These are phyloP conservation scores for Tiliacea aurago DNA, from an alignment of 2,888 invertebrate genomes.

Conservation along the genomic window DNA sequence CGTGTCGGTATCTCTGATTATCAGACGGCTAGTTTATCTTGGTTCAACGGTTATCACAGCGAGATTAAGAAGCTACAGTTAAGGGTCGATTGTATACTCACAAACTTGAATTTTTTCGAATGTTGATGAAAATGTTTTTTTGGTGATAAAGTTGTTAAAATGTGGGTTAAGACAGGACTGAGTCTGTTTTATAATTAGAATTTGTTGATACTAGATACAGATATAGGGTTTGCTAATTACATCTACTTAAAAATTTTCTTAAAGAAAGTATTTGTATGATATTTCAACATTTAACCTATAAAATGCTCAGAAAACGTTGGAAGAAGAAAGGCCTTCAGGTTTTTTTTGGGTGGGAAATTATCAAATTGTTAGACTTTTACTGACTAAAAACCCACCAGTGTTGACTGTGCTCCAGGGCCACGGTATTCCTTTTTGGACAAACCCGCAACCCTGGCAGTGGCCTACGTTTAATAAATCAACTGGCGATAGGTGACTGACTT, in stretches of 20 bases:
- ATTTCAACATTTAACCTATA: background rate
- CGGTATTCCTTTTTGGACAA: no score
- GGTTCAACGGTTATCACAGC: constrained; percentile 70
- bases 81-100: constrained; percentile 59
- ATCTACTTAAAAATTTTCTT: background rate
- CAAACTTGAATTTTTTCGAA: constrained; percentile 38
- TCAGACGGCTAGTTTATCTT: constrained; percentile 69
- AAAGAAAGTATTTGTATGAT: background rate
- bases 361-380: no score
- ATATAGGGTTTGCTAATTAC: background rate
- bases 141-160: constrained; percentile 10
- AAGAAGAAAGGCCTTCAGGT: background rate
- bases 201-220: background rate
- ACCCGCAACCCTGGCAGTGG: no score
- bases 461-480: no score
- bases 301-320: background rate
- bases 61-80: constrained; percentile 61
- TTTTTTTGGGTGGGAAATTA: no score
- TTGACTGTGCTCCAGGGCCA: no score
- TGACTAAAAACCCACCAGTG: no score
- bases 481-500: no score
- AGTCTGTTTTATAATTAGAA: background rate
- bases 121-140: constrained; percentile 16
- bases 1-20: constrained; percentile 72
- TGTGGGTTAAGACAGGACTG: background rate